Base-by-base conservation (phyloP, 2,888 invertebrate species). In the Cryptops parisi region DNA sequence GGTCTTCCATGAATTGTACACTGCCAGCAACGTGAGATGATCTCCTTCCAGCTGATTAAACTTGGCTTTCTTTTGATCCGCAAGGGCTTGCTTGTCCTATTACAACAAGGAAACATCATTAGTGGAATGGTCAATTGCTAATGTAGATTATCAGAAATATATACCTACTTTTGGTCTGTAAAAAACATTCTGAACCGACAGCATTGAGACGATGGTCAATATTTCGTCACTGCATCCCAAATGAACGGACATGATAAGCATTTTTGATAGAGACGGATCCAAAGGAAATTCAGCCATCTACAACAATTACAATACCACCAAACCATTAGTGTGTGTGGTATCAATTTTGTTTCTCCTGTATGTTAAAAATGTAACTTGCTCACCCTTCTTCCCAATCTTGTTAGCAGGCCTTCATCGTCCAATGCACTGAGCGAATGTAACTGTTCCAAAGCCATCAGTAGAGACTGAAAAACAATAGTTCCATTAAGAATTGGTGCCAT, bases 41-140 rank as follows among this genome's bases (percentile, higher is more conserved):
- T 99, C 98, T 1, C 98, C 98, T 69, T 98, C 98, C 0, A 91
- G 78, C 70, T 99, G 98, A 71, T 98, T 97, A 69, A 98, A 99
- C 72, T 97, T 97, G 0, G 97, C 96, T 66, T 98, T 98, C 70
- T 96, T 94, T 72, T 97, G 94, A 72, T 98, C 98, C 0, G 98
- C 98, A 38, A 94, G 69, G 0, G 94, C 90, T 67, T 94, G 93
- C 65, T 94, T 94, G 67, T 94, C 94, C 70, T 91, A 88, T 15
- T 54, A 45, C 25, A 9, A 46, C 33, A 23, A 53, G n/a, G 2
- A 2, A 40, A 50, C 1, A 23, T 2, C 17, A 40, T 44, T 17
- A 52, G 19, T 15, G 6, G 15, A 46, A 33, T n/a, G n/a, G 27
- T 2, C 47, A 2, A 21, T 47, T 4, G n/a, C n/a, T 41, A 45